Evolutionary conservation across 2,113 vertebrate genomes (phyloP), one percentile per base, ranked within the genome.

Genomic region (Natator depressus): DNA sequence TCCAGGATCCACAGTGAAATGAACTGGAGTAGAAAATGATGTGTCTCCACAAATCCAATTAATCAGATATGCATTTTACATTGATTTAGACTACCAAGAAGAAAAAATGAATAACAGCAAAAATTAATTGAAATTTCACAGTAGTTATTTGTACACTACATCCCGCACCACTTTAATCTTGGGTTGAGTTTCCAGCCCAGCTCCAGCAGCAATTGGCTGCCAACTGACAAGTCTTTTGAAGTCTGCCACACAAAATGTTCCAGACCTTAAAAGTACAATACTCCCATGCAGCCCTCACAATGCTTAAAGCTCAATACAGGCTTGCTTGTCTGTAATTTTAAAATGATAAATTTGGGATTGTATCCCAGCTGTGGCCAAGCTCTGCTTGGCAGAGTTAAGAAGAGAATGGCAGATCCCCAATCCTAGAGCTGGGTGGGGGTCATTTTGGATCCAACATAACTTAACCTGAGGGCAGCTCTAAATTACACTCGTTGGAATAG

Each of bases 261-360:
- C 92, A 92, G 87, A 87, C 72, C 75, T 92, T 91, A 91, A 88
- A 95, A 94, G 93, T 54, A 89, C 79, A 95, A 94, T 78, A 82
- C 38, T 80, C 59, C 87, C 42, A 49, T 1, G 94, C 80, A 95
- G 90, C 46, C 78, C 38, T 3, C 22, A 0, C 78, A 42, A 51
- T 84, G 94, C 78, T 82, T 69, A 90, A 88, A 93, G 57, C 38
- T 38, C 50, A 4, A 5, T 50, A 35, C 75, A 47, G 24, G 10
- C 3, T 72, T 89, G 57, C 81, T 93, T 50, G 38, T 62, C 57
- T 79, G 19, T 81, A 89, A 95, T 86, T 89, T 79, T 47, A 95
- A 93, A 82, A 27, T 90, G 55, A 10, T 84, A 94, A 89, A 19
- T 42, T 38, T 29, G 16, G 90, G 94, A 50, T 83, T 94, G 72